Conservation (phyloP, 2,113 vertebrate genomes). For the Castor canadensis region DNA sequence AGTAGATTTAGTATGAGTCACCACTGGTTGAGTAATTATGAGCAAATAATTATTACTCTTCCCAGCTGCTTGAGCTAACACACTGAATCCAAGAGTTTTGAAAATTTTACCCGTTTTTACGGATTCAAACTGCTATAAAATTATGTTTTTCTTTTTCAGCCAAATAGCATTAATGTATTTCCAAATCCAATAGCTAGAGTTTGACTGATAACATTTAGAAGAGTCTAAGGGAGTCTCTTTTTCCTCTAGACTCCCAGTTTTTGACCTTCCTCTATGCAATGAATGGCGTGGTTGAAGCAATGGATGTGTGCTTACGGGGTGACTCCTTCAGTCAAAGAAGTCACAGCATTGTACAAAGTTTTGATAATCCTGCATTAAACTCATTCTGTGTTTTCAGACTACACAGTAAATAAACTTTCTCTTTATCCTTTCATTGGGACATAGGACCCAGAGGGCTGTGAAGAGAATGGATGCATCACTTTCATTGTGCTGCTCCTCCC, state of each 20-base stretch:
- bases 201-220: background rate
- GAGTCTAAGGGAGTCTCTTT: background rate
- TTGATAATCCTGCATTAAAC: background rate
- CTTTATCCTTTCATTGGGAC: background rate
- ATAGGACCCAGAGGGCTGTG: background rate
- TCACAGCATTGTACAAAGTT: background rate
- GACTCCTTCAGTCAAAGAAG: background rate
- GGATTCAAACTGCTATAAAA: background rate
- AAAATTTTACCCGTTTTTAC: background rate
- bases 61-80: background rate
- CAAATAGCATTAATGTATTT: background rate
- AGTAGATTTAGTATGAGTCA: background rate
- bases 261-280: background rate
- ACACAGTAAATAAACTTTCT: background rate
- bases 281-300: background rate
- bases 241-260: background rate
- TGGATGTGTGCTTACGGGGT: background rate
- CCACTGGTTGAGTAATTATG: background rate
- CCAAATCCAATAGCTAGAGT: background rate
- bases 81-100: background rate
- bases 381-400: background rate
- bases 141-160: background rate
- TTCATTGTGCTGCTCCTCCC: background rate
- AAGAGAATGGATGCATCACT: background rate
- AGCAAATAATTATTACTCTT: conserved; percentile 8